These are phyloP conservation scores for Eupithecia exiguata DNA, from an alignment of 2,888 invertebrate species.

Conservation along the genomic window DNA sequence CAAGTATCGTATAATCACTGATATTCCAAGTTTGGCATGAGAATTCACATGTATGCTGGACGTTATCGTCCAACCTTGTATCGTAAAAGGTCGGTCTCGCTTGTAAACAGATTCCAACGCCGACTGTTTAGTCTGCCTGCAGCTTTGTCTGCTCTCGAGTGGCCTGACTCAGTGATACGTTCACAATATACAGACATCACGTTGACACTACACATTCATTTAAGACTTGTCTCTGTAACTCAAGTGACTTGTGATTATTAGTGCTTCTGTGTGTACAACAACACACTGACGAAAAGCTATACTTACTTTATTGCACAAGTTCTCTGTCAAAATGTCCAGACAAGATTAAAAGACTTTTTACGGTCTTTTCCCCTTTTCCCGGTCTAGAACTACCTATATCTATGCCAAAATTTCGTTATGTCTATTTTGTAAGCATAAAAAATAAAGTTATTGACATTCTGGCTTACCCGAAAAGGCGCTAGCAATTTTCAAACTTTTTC, in stretches of 20 bases:
- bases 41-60: not conserved
- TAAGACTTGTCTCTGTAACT: not conserved
- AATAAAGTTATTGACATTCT: too few relatives aligned
- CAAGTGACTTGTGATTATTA: not conserved
- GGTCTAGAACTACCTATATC: too few relatives aligned
- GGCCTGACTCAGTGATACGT: not conserved
- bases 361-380: too few relatives aligned
- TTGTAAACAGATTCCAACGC: slow-evolving; percentile 2
- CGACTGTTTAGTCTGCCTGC: slow-evolving; percentile 7
- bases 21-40: not conserved
- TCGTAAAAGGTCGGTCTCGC: slow-evolving; percentile 1
- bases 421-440: too few relatives aligned
- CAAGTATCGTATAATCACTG: too few relatives aligned
- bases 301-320: too few relatives aligned
- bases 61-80: slow-evolving; percentile 3
- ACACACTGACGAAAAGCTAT: not conserved
- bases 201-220: not conserved
- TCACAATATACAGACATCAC: not conserved
- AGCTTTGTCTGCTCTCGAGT: not conserved
- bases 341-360: too few relatives aligned
- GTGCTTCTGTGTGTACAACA: not conserved
- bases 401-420: too few relatives aligned
- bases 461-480: too few relatives aligned
- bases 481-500: too few relatives aligned
- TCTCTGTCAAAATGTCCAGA: too few relatives aligned